These are phyloP conservation scores for Silurus meridionalis DNA, from an alignment of 2,113 vertebrate species.

Conservation along the genomic window DNA sequence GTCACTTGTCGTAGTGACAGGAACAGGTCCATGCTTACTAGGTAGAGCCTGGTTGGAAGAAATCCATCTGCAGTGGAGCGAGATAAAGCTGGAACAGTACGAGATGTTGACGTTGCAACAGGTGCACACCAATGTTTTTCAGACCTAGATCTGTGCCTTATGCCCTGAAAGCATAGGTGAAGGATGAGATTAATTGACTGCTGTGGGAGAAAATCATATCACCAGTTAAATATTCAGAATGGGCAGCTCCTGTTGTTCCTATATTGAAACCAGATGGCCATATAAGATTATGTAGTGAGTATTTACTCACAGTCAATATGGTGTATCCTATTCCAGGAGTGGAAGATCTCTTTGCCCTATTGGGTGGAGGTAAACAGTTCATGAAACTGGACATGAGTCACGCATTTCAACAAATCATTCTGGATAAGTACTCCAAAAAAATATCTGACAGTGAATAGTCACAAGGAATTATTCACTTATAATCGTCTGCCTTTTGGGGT, in stretches of 20 bases:
- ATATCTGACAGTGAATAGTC: background rate
- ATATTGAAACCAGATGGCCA: slow-evolving; percentile 31
- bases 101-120: no score
- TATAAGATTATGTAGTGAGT: background rate
- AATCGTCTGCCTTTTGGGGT: background rate
- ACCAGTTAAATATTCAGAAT: slow-evolving; percentile 35
- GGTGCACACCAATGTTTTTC: slow-evolving; percentile 7
- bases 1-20: no score
- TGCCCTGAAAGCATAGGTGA: slow-evolving; percentile 28
- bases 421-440: background rate
- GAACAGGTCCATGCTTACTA: background rate
- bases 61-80: background rate
- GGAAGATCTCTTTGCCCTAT: slow-evolving; percentile 14
- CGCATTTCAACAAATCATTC: slow-evolving; percentile 23
- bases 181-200: slow-evolving; percentile 7
- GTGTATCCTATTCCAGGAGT: slow-evolving; percentile 8
- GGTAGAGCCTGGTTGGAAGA: slow-evolving; percentile 6
- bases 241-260: slow-evolving; percentile 21
- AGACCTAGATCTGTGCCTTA: slow-evolving; percentile 28
- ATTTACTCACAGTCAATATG: background rate
- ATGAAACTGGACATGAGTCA: slow-evolving; percentile 35
- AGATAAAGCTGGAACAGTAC: slow-evolving; percentile 2
- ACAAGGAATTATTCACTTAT: background rate
- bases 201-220: slow-evolving; percentile 9
- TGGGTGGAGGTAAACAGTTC: slow-evolving; percentile 3